These are phyloP conservation scores for Ormyrus thymus DNA, from an alignment of 2,888 invertebrate species.

Conservation along the genomic window DNA sequence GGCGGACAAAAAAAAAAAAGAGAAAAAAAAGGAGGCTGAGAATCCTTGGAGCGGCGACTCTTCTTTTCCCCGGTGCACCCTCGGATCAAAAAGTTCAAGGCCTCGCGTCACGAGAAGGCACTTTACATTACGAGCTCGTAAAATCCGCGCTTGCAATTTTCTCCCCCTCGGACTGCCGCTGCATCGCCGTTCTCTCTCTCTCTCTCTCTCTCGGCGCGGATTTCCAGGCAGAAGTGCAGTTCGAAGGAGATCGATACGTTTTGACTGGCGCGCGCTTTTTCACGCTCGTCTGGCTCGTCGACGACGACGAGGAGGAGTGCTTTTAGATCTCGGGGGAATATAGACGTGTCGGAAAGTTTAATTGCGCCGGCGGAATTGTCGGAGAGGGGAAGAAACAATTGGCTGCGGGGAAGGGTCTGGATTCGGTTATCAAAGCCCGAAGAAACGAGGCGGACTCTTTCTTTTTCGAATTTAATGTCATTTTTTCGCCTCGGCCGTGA, in stretches of 20 bases:
- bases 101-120: constrained; percentile 34
- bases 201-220: neutral
- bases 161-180: too few relatives aligned
- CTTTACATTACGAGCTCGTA: constrained; percentile 57
- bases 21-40: constrained; percentile 18
- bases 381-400: too few relatives aligned
- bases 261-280: neutral
- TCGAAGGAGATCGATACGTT: neutral
- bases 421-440: too few relatives aligned
- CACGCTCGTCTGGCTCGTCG: too few relatives aligned
- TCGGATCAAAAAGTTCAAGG: constrained; percentile 56
- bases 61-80: constrained; percentile 25
- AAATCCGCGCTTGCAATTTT: constrained; percentile 14
- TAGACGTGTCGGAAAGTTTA: too few relatives aligned
- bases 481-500: too few relatives aligned
- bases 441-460: too few relatives aligned
- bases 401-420: too few relatives aligned
- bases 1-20: neutral
- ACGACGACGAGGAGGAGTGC: too few relatives aligned
- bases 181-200: neutral
- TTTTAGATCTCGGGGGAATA: too few relatives aligned
- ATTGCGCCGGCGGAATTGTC: too few relatives aligned
- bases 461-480: too few relatives aligned
- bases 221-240: neutral
- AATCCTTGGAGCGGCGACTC: neutral